phyloP scores from a whole-genome alignment of 2,888 invertebrate species.

The Cerceris ruficornis region DNA sequence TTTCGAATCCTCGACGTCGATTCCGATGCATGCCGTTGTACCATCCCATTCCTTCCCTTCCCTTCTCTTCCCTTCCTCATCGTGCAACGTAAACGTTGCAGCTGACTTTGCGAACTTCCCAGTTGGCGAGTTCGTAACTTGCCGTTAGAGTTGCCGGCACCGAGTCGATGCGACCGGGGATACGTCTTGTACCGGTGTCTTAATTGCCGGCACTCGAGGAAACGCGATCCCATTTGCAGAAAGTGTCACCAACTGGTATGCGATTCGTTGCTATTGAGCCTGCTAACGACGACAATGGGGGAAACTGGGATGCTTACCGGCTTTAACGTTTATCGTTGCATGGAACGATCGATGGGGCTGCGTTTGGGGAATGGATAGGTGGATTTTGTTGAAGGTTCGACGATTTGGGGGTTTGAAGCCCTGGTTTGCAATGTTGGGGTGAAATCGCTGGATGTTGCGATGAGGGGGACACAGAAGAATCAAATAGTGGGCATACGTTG shows the following conservation, averaged over 20 bases:
- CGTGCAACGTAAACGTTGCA: conserved; percentile 22
- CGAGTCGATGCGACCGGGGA: conserved; percentile 8
- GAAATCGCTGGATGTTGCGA: no score
- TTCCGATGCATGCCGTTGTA: not conserved
- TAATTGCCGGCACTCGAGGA: conserved; percentile 21
- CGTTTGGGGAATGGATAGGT: no score
- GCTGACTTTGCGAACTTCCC: conserved; percentile 40
- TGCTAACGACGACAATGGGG: not conserved
- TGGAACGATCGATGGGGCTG: no score
- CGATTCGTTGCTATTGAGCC: not conserved
- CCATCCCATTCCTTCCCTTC: conserved; percentile 1
- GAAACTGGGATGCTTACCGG: not conserved
- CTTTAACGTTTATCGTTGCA: no score
- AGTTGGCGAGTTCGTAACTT: conserved; percentile 24
- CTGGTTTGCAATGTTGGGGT: no score
- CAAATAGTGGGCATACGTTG: no score
- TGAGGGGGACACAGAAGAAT: no score
- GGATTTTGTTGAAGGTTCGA: no score
- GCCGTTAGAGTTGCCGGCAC: conserved; percentile 18
- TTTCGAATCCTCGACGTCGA: not conserved
- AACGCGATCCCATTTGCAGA: conserved; percentile 10
- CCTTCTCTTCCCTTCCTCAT: no score
- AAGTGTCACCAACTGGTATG: conserved; percentile 14
- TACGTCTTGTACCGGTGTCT: conserved; percentile 15
- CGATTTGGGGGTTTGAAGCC: no score